Conservation (phyloP, 2,888 invertebrate genomes). For the Abscondita cerata region DNA sequence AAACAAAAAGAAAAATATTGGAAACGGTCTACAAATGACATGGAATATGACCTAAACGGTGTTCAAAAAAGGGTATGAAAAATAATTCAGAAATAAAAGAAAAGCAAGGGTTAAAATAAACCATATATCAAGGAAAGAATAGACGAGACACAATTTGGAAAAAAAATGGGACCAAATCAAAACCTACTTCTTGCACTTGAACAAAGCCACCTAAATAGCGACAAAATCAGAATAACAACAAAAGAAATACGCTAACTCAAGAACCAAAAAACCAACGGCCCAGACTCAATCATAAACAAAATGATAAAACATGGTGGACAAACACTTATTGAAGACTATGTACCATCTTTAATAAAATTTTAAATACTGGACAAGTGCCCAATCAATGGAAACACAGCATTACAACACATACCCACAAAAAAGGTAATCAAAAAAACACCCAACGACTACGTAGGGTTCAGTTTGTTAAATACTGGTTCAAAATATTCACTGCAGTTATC, state of each 20-base stretch:
- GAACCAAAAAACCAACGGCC: too few species aligned
- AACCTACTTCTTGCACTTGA: not conserved
- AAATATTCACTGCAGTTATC: not conserved
- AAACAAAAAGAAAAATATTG: constrained; percentile 4
- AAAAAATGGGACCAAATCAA: too few species aligned
- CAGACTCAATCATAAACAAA: too few species aligned
- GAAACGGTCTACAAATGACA: not conserved
- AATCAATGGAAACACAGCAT: not conserved
- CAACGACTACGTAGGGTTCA: not conserved
- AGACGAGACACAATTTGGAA: too few species aligned
- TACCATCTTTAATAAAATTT: not conserved
- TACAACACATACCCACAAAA: not conserved
- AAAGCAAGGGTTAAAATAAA: too few species aligned
- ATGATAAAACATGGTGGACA: too few species aligned
- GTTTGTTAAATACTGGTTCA: not conserved
- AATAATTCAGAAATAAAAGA: not conserved
- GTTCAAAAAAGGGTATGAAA: not conserved
- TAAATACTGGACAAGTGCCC: not conserved
- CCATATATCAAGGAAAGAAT: too few species aligned
- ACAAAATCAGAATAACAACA: not conserved
- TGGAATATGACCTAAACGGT: not conserved
- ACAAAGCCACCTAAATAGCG: not conserved
- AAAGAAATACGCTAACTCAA: not conserved
- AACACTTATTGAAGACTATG: not conserved
- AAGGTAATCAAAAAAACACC: not conserved